These are phyloP conservation scores for Ivindomyrus marchei DNA, from an alignment of 2,113 vertebrate species.

Conservation along the genomic window DNA sequence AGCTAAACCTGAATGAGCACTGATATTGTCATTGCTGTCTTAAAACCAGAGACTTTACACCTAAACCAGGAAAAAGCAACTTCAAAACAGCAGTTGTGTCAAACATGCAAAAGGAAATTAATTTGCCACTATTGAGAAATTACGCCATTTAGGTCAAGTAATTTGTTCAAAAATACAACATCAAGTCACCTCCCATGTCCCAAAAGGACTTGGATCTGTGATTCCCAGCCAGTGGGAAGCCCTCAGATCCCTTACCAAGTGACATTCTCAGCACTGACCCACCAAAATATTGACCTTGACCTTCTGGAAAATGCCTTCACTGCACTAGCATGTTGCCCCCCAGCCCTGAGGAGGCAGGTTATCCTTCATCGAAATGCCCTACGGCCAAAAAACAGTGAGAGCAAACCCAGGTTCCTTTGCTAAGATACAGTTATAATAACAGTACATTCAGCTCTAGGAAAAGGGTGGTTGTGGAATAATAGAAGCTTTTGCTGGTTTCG, in stretches of 20 bases:
- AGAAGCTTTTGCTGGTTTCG: neutral
- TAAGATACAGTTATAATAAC: slow-evolving; percentile 3
- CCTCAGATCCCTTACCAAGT: neutral
- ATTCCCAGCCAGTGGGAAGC: neutral
- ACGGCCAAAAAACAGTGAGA: neutral
- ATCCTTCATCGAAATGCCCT: neutral
- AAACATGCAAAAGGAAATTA: neutral
- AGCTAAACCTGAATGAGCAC: neutral
- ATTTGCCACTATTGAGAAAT: neutral
- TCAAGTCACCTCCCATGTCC: neutral
- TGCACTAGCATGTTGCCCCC: neutral
- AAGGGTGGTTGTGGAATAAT: neutral
- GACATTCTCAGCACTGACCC: neutral
- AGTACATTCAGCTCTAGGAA: neutral
- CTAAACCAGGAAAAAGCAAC: neutral
- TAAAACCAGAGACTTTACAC: neutral
- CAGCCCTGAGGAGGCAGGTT: neutral
- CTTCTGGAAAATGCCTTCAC: neutral
- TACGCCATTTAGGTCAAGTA: neutral
- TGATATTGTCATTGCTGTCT: neutral
- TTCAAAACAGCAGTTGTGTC: neutral
- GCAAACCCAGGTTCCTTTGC: neutral
- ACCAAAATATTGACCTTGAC: neutral
- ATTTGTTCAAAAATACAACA: neutral
- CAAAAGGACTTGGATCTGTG: neutral